phyloP scores from a whole-genome alignment of 2,797 vertebrate genomes.

The Hippocampus kuda region DNA sequence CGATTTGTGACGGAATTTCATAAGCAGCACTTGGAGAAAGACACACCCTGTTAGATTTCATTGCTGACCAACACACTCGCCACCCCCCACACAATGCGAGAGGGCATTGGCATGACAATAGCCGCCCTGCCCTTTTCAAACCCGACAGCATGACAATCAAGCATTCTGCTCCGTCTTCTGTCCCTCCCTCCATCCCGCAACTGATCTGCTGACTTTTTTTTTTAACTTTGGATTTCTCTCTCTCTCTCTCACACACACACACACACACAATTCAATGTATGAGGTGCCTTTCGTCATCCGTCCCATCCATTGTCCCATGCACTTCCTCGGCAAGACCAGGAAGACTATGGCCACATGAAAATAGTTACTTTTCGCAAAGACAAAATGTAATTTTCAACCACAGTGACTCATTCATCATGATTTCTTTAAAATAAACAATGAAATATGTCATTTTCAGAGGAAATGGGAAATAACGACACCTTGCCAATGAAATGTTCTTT shows the following conservation, averaged over 20 bases:
- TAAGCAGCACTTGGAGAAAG: neutral
- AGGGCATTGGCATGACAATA: slow-evolving; percentile 61
- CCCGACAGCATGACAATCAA: slow-evolving; percentile 59
- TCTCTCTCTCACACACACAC: neutral
- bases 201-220: slow-evolving; percentile 19
- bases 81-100: slow-evolving; percentile 37
- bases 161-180: slow-evolving; percentile 40
- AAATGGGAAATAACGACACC: too few species aligned
- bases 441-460: too few species aligned
- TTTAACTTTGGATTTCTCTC: slow-evolving; percentile 6
- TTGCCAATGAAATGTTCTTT: too few species aligned
- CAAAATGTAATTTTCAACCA: too few species aligned
- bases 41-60: neutral
- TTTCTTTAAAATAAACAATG: neutral
- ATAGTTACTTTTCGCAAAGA: too few species aligned
- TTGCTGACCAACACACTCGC: neutral
- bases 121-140: slow-evolving; percentile 58
- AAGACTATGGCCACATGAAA: too few species aligned
- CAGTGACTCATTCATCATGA: neutral
- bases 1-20: neutral
- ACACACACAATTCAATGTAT: neutral
- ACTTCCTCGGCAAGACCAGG: neutral
- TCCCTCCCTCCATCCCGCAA: slow-evolving; percentile 11
- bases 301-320: neutral
- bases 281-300: neutral